Percentiles rank a stretch among this genome's conserved stretches.
Evolutionary conservation across 2,797 vertebrate species (phyloP).

Genomic region (Notoglanidium macrostoma): DNA sequence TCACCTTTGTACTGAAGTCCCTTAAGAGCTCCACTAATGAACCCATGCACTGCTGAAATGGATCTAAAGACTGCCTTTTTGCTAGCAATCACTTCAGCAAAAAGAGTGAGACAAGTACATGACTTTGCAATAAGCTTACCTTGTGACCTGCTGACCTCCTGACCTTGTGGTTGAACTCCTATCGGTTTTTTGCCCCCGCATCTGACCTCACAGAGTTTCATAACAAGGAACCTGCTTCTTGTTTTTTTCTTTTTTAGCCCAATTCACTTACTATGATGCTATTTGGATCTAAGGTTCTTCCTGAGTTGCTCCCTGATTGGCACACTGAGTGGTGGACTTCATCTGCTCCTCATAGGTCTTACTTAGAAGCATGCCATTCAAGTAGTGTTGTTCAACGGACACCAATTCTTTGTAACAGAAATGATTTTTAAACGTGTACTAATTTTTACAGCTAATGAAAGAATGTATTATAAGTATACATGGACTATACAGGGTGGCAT

Average conservation of each 20-base stretch:
- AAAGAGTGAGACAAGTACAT: neutral
- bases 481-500: neutral
- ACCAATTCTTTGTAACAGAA: too few relatives aligned
- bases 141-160: neutral
- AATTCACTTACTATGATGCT: neutral
- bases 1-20: neutral
- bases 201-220: neutral
- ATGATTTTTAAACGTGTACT: too few relatives aligned
- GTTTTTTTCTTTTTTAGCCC: neutral
- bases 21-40: neutral
- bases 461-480: neutral
- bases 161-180: neutral
- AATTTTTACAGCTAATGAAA: neutral
- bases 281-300: neutral
- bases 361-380: neutral
- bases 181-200: neutral
- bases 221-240: neutral
- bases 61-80: neutral
- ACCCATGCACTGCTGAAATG: neutral
- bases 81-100: neutral
- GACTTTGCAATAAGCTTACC: neutral
- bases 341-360: neutral
- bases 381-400: too few relatives aligned
- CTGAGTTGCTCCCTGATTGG: neutral
- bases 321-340: neutral